A percentile compares a stretch with the other conserved stretches of the same genome.
These are phyloP conservation scores for Piezodorus guildinii DNA, from an alignment of 1,140 invertebrate species.

Conservation along the genomic window DNA sequence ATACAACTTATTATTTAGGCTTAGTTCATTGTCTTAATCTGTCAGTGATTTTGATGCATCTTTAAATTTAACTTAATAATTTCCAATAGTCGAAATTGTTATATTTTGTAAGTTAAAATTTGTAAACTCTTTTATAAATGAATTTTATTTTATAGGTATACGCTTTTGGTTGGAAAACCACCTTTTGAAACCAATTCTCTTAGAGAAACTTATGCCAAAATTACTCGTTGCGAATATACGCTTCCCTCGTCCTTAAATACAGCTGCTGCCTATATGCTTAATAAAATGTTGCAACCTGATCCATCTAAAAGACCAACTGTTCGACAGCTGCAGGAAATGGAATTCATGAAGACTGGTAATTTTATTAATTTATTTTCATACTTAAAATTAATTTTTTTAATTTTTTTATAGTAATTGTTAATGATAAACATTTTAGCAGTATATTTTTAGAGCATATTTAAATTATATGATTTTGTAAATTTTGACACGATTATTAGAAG, in stretches of 20 bases:
- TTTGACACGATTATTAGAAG: too few relatives aligned
- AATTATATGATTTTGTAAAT: too few relatives aligned
- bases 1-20: too few relatives aligned
- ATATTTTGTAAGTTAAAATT: too few relatives aligned
- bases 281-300: conserved; percentile 69
- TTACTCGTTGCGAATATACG: conserved; percentile 85
- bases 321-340: conserved; percentile 58
- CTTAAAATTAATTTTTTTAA: too few relatives aligned
- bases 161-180: conserved; percentile 83
- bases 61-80: too few relatives aligned
- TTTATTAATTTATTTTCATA: background rate
- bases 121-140: background rate
- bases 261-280: conserved; percentile 67
- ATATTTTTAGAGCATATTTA: too few relatives aligned
- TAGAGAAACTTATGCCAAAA: conserved; percentile 82
- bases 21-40: too few relatives aligned
- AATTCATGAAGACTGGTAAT: conserved; percentile 47
- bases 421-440: too few relatives aligned
- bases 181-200: conserved; percentile 88
- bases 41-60: too few relatives aligned
- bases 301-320: conserved; percentile 71
- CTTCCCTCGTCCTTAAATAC: conserved; percentile 59
- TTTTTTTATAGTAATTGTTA: too few relatives aligned
- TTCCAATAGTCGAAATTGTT: too few relatives aligned
- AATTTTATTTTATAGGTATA: conserved; percentile 47